These are phyloP conservation scores for Pomatostomus ruficeps DNA, from an alignment of 2,113 vertebrate species.

Conservation along the genomic window DNA sequence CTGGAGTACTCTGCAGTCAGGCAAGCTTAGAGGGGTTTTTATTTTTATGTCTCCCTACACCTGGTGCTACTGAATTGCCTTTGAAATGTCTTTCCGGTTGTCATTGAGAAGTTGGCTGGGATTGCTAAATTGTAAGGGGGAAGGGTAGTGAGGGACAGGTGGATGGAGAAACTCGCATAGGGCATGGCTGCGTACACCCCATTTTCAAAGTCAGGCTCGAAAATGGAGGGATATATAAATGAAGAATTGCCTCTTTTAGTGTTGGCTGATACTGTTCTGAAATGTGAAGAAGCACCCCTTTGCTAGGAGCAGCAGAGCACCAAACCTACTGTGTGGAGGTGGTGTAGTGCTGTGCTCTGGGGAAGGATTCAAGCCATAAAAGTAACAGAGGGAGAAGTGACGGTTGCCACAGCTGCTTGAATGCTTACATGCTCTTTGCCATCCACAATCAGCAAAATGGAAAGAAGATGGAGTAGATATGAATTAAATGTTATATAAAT, in stretches of 20 bases:
- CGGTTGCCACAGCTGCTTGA: not conserved
- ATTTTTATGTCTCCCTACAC: not conserved
- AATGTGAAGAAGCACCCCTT: not conserved
- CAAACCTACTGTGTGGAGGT: not conserved
- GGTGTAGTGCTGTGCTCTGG: not conserved
- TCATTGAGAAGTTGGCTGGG: not conserved
- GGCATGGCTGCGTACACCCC: accelerated
- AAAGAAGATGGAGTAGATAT: not conserved
- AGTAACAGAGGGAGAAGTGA: not conserved
- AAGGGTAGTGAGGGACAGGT: not conserved
- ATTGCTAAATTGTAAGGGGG: not conserved
- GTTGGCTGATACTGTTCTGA: not conserved
- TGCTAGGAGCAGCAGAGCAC: not conserved
- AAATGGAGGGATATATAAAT: not conserved
- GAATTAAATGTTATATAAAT: not conserved
- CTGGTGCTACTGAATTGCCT: not conserved
- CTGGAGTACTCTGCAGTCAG: not conserved
- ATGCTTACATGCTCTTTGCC: not conserved
- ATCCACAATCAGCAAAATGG: not conserved
- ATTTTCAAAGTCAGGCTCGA: not conserved
- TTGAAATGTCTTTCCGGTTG: not conserved
- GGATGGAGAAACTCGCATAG: not conserved
- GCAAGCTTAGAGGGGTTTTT: not conserved
- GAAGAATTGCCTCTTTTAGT: not conserved
- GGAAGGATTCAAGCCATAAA: not conserved